Conservation (phyloP, 2,113 vertebrate species). For the Cygnus buccinator region DNA sequence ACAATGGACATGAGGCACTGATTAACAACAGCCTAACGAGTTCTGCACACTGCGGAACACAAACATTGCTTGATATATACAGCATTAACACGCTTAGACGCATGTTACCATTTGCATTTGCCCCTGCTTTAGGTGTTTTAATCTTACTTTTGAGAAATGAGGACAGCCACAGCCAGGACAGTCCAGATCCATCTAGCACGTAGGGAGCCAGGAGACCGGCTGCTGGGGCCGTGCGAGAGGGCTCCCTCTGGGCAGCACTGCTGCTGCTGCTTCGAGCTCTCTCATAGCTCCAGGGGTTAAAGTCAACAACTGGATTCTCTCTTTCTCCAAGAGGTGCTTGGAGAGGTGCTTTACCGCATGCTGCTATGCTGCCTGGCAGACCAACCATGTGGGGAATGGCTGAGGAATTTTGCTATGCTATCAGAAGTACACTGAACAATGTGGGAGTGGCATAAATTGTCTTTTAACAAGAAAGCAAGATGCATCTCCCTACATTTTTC, state of each 20-base stretch:
- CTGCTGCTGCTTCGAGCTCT: neutral
- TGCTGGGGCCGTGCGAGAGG: neutral
- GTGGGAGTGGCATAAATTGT: neutral
- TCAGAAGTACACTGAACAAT: neutral
- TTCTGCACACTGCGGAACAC: neutral
- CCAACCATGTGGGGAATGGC: fast-evolving
- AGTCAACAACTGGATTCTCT: neutral
- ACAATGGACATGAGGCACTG: neutral
- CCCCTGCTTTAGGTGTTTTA: neutral
- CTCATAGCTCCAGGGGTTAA: fast-evolving
- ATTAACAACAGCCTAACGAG: neutral
- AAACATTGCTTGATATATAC: neutral
- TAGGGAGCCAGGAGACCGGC: neutral
- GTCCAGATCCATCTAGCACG: neutral
- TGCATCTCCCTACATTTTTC: neutral
- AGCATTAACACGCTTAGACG: neutral
- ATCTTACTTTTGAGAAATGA: neutral
- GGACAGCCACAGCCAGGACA: neutral
- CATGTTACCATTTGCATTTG: neutral
- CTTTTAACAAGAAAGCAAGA: neutral
- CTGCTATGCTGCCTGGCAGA: neutral
- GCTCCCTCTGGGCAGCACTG: neutral
- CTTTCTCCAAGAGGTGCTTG: neutral
- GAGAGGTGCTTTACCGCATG: fast-evolving
- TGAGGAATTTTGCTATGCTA: neutral